Conservation (phyloP, 2,888 invertebrate genomes). For the Phorcus lineatus region DNA sequence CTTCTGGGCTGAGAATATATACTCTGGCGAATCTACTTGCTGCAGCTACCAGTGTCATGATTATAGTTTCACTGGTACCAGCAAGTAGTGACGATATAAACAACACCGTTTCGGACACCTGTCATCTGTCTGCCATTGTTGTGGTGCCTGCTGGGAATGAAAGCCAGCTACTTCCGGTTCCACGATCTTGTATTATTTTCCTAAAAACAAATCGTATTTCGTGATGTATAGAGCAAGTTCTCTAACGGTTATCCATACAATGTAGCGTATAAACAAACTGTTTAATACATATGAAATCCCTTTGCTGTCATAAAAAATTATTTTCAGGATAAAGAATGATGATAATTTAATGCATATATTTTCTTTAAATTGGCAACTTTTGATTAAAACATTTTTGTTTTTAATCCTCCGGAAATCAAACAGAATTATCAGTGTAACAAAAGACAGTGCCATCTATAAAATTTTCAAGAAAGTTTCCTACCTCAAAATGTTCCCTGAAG, state of each 20-base stretch:
- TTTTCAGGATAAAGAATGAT: too few species aligned
- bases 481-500: too few species aligned
- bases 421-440: not conserved
- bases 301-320: too few species aligned
- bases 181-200: not conserved
- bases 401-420: not conserved
- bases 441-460: too few species aligned
- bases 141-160: constrained; percentile 14
- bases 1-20: constrained; percentile 62
- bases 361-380: too few species aligned
- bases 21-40: constrained; percentile 52
- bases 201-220: not conserved
- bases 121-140: constrained; percentile 26
- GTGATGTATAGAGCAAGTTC: too few species aligned
- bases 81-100: not conserved
- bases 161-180: constrained; percentile 23
- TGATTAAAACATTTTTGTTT: not conserved
- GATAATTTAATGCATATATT: too few species aligned
- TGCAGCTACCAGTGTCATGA: constrained; percentile 50
- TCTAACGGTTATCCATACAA: too few species aligned
- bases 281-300: too few species aligned
- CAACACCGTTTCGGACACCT: not conserved
- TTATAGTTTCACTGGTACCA: constrained; percentile 13
- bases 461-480: too few species aligned
- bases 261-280: too few species aligned